Evolutionary conservation across 2,797 vertebrate species (phyloP).

Genomic region (Poeciliopsis gracilis): DNA sequence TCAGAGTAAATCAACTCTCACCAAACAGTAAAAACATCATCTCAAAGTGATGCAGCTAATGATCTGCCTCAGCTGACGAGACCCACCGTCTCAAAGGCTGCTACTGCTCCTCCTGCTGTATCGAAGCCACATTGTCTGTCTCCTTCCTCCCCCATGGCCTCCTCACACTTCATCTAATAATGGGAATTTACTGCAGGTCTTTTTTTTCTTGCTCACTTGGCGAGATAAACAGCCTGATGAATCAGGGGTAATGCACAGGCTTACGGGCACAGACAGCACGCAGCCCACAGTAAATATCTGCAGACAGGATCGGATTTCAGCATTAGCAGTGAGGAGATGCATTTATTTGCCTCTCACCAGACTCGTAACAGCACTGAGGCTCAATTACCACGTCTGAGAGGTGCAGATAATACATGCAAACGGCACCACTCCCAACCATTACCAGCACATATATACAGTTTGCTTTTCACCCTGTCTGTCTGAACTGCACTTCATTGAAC

Average conservation of each 20-base stretch:
- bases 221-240: conserved; percentile 81
- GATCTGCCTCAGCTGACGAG: conserved; percentile 61
- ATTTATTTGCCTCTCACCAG: conserved; percentile 78
- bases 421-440: conserved; percentile 77
- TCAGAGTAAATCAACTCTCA: conserved; percentile 72
- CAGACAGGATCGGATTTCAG: conserved; percentile 79
- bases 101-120: conserved; percentile 41
- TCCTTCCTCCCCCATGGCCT: conserved; percentile 54
- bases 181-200: conserved; percentile 73
- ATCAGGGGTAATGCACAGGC: conserved; percentile 76
- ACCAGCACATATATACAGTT: conserved; percentile 69
- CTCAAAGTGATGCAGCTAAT: conserved; percentile 66
- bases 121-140: conserved; percentile 65
- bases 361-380: conserved; percentile 74
- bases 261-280: conserved; percentile 76
- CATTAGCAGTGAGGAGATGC: conserved; percentile 77
- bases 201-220: conserved; percentile 57
- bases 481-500: conserved; percentile 64
- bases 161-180: conserved; percentile 77
- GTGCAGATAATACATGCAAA: conserved; percentile 80
- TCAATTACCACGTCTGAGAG: conserved; percentile 80
- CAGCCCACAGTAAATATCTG: conserved; percentile 79
- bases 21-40: conserved; percentile 69
- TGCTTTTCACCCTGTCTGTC: conserved; percentile 68
- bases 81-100: conserved; percentile 58